phyloP scores from a whole-genome alignment of 2,888 invertebrate genomes.

The Iphiclides podalirius region DNA sequence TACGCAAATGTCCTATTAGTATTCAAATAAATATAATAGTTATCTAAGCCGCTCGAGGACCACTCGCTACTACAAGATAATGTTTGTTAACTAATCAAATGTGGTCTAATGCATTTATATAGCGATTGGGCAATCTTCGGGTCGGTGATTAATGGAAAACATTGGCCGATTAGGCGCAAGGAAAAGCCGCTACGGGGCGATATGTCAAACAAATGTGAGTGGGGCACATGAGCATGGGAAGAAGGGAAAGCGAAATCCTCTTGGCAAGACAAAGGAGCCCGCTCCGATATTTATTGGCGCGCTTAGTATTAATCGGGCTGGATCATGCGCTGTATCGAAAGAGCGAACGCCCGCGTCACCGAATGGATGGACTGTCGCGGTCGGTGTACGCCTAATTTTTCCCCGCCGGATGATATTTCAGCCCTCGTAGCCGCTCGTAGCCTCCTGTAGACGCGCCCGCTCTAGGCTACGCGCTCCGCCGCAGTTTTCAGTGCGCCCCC shows the following conservation, averaged over 20 bases:
- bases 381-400: constrained; percentile 66
- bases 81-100: not conserved
- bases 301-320: constrained; percentile 76
- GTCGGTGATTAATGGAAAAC: constrained; percentile 17
- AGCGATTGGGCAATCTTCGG: constrained; percentile 21
- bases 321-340: constrained; percentile 66
- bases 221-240: constrained; percentile 65
- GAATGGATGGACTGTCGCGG: constrained; percentile 71
- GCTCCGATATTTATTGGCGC: constrained; percentile 77
- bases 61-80: not conserved
- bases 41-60: not conserved
- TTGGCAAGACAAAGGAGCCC: constrained; percentile 73
- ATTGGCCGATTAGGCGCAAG: constrained; percentile 33
- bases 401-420: constrained; percentile 55
- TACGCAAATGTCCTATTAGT: not conserved
- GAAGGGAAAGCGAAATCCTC: constrained; percentile 65
- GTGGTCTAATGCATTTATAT: constrained; percentile 4
- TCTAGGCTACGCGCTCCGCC: constrained; percentile 32
- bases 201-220: constrained; percentile 69
- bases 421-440: constrained; percentile 37
- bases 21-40: not conserved
- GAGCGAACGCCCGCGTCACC: constrained; percentile 44
- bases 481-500: constrained; percentile 57
- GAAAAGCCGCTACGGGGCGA: constrained; percentile 39
- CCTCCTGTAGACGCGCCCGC: constrained; percentile 38